Evolutionary conservation across 2,888 invertebrate genomes (phyloP).

Genomic region (Amiota communis): DNA sequence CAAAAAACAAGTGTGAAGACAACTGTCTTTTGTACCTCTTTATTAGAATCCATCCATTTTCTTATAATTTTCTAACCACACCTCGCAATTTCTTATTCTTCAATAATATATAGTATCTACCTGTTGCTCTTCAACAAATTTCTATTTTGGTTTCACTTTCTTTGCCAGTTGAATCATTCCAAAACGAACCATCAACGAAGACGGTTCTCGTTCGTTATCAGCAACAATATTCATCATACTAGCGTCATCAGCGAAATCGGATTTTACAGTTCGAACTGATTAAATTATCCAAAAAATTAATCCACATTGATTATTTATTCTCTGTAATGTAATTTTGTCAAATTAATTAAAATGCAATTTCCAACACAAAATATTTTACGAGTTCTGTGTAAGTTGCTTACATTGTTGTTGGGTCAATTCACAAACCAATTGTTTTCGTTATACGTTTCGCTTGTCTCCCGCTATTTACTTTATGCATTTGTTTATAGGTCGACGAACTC

Average conservation of each 20-base stretch:
- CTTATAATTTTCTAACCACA: background rate
- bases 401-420: background rate
- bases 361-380: background rate
- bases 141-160: slow-evolving; percentile 2
- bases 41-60: too few relatives aligned
- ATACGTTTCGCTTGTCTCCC: background rate
- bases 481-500: slow-evolving; percentile 50
- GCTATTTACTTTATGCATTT: background rate
- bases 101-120: too few relatives aligned
- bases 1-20: too few relatives aligned
- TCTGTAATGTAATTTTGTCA: background rate
- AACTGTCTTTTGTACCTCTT: too few relatives aligned
- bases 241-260: too few relatives aligned
- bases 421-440: background rate
- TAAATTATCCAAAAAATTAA: background rate
- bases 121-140: background rate
- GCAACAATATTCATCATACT: too few relatives aligned
- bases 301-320: too few relatives aligned
- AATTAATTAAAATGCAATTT: slow-evolving; percentile 44
- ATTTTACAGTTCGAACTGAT: background rate
- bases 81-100: background rate
- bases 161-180: background rate
- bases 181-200: background rate
- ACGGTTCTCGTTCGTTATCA: background rate
- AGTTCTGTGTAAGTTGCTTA: background rate